phyloP scores from a whole-genome alignment of 2,113 vertebrate genomes.

The Myiopsitta monachus region DNA sequence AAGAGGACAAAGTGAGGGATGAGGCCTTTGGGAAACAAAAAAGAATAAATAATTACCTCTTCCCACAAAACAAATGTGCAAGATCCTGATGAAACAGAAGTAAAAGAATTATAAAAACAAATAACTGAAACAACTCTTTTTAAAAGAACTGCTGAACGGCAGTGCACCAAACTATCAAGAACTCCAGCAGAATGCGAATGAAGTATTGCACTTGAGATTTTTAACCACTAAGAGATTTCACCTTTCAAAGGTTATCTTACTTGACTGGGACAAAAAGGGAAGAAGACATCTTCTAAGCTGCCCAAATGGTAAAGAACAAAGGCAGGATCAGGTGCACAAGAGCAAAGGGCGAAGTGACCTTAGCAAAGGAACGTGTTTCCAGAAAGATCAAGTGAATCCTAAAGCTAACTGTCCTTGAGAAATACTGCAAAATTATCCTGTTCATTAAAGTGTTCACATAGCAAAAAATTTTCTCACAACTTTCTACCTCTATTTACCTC shows the following conservation, averaged over 20 bases:
- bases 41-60: not conserved
- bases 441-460: not conserved
- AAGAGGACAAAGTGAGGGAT: not conserved
- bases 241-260: not conserved
- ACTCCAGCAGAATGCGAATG: not conserved
- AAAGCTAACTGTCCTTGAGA: not conserved
- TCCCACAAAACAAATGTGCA: not conserved
- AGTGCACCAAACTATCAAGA: not conserved
- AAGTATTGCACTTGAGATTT: not conserved
- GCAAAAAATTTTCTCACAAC: not conserved
- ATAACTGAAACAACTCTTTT: not conserved
- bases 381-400: slow-evolving; percentile 16
- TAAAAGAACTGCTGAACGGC: not conserved
- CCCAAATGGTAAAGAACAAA: slow-evolving; percentile 12
- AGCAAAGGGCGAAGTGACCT: slow-evolving; percentile 38
- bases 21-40: not conserved
- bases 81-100: not conserved
- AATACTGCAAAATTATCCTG: not conserved
- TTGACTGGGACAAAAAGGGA: not conserved
- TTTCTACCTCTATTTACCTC: not conserved
- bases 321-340: not conserved
- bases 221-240: not conserved
- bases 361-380: not conserved
- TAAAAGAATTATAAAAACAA: not conserved
- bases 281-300: not conserved